These are phyloP conservation scores for Rhagologus leucostigma DNA, from an alignment of 2,113 vertebrate species.

Conservation along the genomic window DNA sequence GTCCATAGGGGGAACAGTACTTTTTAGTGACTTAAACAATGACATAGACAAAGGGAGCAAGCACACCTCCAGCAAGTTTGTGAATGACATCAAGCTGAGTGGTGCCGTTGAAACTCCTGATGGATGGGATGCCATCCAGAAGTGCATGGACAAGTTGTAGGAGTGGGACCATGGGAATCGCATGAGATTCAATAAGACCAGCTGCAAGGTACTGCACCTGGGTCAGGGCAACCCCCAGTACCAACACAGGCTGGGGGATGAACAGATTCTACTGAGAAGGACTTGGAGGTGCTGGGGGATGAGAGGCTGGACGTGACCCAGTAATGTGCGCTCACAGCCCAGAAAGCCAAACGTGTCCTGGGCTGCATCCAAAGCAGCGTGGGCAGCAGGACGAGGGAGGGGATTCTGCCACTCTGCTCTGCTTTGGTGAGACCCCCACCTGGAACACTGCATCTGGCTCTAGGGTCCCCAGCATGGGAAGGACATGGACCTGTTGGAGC, in stretches of 20 bases:
- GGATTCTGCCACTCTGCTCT: neutral
- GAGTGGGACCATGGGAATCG: neutral
- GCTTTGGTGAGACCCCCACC: neutral
- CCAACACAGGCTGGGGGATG: neutral
- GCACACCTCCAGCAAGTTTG: neutral
- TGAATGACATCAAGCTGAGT: neutral
- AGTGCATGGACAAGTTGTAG: neutral
- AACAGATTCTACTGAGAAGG: neutral
- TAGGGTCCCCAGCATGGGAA: neutral
- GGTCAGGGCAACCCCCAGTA: rapidly evolving
- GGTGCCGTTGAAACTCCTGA: neutral
- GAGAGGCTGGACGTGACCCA: neutral
- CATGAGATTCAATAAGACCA: neutral
- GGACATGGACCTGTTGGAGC: neutral
- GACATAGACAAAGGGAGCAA: neutral
- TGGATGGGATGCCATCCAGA: neutral
- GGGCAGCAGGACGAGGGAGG: neutral
- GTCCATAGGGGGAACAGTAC: neutral
- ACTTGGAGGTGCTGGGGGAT: neutral
- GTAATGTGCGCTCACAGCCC: rapidly evolving
- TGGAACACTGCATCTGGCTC: neutral
- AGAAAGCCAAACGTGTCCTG: neutral
- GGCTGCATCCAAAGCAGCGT: neutral
- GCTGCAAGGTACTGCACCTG: neutral
- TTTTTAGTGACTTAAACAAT: neutral